These are phyloP conservation scores for Drosophila cyrtoloma DNA, from an alignment of 2,888 invertebrate genomes.

Conservation along the genomic window DNA sequence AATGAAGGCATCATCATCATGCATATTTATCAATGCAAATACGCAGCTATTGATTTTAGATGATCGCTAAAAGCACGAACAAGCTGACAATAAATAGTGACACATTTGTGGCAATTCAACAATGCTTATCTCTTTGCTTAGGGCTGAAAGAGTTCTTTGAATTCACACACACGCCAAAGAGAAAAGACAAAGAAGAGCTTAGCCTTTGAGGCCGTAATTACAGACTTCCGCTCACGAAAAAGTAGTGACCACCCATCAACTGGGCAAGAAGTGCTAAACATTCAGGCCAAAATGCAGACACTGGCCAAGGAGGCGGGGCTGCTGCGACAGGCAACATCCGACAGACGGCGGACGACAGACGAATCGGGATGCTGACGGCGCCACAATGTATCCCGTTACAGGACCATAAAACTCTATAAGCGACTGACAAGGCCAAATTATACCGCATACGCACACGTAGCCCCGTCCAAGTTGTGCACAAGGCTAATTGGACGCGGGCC, in stretches of 20 bases:
- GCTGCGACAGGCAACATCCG: conserved; percentile 7
- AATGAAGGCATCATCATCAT: conserved; percentile 38
- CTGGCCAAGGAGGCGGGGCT: neutral
- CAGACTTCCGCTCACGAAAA: conserved; percentile 66
- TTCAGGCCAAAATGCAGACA: conserved; percentile 12
- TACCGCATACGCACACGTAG: conserved; percentile 69
- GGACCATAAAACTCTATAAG: conserved; percentile 72
- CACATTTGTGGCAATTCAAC: conserved; percentile 46
- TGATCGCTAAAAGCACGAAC: conserved; percentile 48
- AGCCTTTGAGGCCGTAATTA: conserved; percentile 67
- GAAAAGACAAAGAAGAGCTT: conserved; percentile 37
- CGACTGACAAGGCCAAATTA: conserved; percentile 72
- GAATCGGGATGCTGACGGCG: conserved; percentile 68
- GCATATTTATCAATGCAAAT: conserved; percentile 58
- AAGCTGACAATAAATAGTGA: conserved; percentile 32
- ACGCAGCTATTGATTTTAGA: conserved; percentile 50
- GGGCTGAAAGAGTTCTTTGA: conserved; percentile 23
- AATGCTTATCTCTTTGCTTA: neutral
- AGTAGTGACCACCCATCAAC: conserved; percentile 40
- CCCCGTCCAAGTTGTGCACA: conserved; percentile 26
- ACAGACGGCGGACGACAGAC: conserved; percentile 11
- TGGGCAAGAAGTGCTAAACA: conserved; percentile 14
- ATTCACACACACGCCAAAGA: conserved; percentile 6
- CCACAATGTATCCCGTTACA: conserved; percentile 80
- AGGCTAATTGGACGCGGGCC: conserved; percentile 67